Evolutionary conservation across 1,140 invertebrate genomes (phyloP).

Genomic region (Archivesica marissinica): DNA sequence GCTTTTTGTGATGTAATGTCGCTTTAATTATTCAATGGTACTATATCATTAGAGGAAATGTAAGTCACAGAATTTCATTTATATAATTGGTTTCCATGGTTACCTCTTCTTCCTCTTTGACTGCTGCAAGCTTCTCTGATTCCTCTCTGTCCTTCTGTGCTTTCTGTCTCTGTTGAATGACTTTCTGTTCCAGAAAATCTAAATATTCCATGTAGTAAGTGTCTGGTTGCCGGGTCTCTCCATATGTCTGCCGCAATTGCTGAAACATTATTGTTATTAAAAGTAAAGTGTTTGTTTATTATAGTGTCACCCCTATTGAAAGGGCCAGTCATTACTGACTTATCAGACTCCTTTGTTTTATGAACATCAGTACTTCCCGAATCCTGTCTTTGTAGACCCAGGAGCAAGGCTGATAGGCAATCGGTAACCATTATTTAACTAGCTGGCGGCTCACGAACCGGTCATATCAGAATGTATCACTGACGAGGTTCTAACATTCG

Average conservation of each 20-base stretch:
- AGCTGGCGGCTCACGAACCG: not conserved
- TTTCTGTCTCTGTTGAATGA: constrained; percentile 64
- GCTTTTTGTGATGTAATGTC: no score
- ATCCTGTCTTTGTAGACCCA: not conserved
- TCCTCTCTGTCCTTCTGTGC: constrained; percentile 63
- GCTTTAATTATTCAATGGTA: no score
- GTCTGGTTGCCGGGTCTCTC: constrained; percentile 45
- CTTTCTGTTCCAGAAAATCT: constrained; percentile 65
- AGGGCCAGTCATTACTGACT: no score
- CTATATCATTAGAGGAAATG: no score
- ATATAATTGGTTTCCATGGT: no score
- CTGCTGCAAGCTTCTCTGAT: not conserved
- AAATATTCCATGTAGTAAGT: constrained; percentile 70
- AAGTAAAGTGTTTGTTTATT: not conserved
- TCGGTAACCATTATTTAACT: not conserved
- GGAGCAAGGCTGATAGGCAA: not conserved
- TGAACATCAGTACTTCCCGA: not conserved
- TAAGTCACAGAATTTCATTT: no score
- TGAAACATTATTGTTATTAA: not conserved
- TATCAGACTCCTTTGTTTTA: not conserved
- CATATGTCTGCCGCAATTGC: not conserved
- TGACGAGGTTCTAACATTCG: no score
- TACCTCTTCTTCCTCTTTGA: constrained; percentile 45
- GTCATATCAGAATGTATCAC: no score
- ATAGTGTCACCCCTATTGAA: no score